Percentiles rank a stretch among this genome's conserved stretches.
Evolutionary conservation across 2,888 invertebrate genomes (phyloP).

Genomic region (Cantharis lateralis): DNA sequence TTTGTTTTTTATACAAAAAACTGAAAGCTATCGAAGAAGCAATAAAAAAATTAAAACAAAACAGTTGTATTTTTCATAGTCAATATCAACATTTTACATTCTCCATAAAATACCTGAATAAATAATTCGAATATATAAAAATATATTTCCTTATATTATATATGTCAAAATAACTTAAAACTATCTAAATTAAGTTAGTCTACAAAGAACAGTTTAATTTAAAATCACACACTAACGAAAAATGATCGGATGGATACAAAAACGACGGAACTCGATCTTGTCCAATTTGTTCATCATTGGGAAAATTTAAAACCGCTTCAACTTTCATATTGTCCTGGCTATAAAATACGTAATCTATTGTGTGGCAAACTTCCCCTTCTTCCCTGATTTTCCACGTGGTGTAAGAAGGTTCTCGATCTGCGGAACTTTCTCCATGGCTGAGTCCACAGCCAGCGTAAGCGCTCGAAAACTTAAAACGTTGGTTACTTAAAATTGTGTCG

Average conservation of each 20-base stretch:
- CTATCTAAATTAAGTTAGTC: not conserved
- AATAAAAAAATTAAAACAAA: not conserved
- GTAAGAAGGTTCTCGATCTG: slow-evolving; percentile 66
- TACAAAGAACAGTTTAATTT: slow-evolving; percentile 27
- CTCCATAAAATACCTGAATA: not conserved
- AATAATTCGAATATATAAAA: not conserved
- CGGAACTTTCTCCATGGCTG: slow-evolving; percentile 38
- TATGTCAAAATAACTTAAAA: not conserved
- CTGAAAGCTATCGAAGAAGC: not conserved
- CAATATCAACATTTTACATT: not conserved
- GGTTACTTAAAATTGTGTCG: slow-evolving; percentile 60
- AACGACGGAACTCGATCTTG: slow-evolving; percentile 68
- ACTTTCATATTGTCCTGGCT: slow-evolving; percentile 63
- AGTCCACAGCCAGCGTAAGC: slow-evolving; percentile 58
- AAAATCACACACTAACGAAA: slow-evolving; percentile 72
- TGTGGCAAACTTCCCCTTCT: slow-evolving; percentile 72
- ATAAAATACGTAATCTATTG: slow-evolving; percentile 77
- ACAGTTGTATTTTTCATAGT: not conserved
- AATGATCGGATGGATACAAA: slow-evolving; percentile 77
- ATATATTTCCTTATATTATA: not conserved
- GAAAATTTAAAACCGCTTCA: slow-evolving; percentile 62
- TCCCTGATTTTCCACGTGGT: slow-evolving; percentile 79
- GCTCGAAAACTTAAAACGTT: slow-evolving; percentile 56
- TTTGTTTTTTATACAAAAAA: no score
- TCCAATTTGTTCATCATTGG: slow-evolving; percentile 69